Conservation (phyloP, 1,140 invertebrate genomes). For the Drosophila miranda region DNA sequence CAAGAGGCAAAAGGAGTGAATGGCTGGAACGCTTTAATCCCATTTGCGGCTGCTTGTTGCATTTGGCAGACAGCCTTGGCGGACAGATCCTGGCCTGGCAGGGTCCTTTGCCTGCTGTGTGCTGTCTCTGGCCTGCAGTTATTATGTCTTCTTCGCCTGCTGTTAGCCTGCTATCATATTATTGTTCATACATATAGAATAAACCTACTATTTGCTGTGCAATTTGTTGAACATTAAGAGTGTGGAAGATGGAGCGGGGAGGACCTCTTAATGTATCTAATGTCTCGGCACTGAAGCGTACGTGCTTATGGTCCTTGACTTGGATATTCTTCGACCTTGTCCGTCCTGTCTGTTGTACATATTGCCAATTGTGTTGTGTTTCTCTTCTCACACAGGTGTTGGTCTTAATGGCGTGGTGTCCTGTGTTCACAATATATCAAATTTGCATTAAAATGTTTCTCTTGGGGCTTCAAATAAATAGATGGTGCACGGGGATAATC, state of each 20-base stretch:
- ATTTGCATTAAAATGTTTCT: not conserved
- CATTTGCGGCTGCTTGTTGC: slow-evolving; percentile 14
- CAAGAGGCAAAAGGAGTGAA: not conserved
- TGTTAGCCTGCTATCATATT: slow-evolving; percentile 47
- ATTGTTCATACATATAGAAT: slow-evolving; percentile 27
- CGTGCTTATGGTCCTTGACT: slow-evolving; percentile 47
- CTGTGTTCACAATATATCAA: not conserved
- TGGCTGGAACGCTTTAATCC: slow-evolving; percentile 9
- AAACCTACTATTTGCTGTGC: slow-evolving; percentile 16
- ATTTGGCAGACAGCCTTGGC: slow-evolving; percentile 23
- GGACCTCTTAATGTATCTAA: slow-evolving; percentile 41
- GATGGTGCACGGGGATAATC: not conserved
- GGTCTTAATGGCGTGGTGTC: too few species aligned
- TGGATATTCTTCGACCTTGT: too few species aligned
- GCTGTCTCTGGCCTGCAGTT: slow-evolving; percentile 25
- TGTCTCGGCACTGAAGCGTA: slow-evolving; percentile 59
- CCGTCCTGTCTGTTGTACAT: not conserved
- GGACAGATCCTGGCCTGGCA: slow-evolving; percentile 7
- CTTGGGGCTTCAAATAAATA: too few species aligned
- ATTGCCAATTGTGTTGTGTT: not conserved
- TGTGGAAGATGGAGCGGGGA: not conserved
- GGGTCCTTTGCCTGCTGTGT: slow-evolving; percentile 19
- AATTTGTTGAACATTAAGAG: slow-evolving; percentile 53
- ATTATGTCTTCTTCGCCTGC: slow-evolving; percentile 18
- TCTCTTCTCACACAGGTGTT: not conserved